Evolutionary conservation across 2,113 vertebrate genomes (phyloP).

Genomic region (Corynorhinus townsendii): DNA sequence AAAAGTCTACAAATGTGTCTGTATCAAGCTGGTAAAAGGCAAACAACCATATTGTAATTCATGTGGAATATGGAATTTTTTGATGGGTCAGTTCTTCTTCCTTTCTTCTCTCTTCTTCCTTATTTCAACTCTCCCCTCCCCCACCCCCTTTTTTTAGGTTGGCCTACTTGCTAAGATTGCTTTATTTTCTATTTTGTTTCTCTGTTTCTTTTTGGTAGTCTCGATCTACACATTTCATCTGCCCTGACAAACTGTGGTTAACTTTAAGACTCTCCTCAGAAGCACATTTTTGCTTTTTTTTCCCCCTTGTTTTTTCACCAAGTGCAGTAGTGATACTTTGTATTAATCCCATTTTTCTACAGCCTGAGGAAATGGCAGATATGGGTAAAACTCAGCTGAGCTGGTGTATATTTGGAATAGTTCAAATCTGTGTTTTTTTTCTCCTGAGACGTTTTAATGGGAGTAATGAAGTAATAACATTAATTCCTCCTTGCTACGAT

Average conservation of each 20-base stretch:
- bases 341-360: constrained; percentile 8
- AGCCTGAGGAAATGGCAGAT: background rate
- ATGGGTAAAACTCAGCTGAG: background rate
- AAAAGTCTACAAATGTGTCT: background rate
- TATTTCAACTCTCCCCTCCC: background rate
- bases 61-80: background rate
- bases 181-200: background rate
- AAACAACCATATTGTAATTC: background rate
- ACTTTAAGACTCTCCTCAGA: background rate
- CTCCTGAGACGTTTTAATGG: background rate
- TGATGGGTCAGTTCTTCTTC: background rate
- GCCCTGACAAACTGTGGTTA: background rate
- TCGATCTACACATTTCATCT: background rate
- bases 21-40: background rate
- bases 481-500: background rate
- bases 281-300: background rate
- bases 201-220: background rate
- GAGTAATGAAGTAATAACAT: background rate
- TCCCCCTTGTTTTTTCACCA: background rate
- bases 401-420: background rate
- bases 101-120: background rate
- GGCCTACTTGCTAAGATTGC: background rate
- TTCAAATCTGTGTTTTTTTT: background rate
- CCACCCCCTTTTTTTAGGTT: background rate
- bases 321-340: background rate